Base-by-base conservation (phyloP, 2,888 invertebrate genomes). In the Tetrapedia diversipes region DNA sequence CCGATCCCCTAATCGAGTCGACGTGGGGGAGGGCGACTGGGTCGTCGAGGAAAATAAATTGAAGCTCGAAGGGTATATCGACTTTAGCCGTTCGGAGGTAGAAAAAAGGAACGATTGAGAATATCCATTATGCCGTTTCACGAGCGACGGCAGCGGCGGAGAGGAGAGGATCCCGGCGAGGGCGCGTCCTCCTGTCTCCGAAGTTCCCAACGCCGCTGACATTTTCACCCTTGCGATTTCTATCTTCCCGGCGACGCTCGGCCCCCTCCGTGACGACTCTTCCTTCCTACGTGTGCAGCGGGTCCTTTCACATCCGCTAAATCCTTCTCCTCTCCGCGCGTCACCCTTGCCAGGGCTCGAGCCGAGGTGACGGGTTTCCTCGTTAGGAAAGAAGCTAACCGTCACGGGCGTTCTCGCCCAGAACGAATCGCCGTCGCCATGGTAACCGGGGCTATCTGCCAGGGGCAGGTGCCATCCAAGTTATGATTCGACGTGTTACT, bases 301-400 rank as follows among this genome's bases (percentile, higher is more conserved):
- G n/a, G 41, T 43, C 24, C 66, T 66, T 61, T 54, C 51, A 43
- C 68, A 51, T 51, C 63, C 64, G 73, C 65, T 66, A 74, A 79
- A 79, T 79, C 79, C 70, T 68, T 56, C 57, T 45, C 39, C 24
- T 8, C 69, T 16, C 47, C 47, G 16, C 34, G n/a, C n/a, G n/a
- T 19, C 75, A 22, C 53, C 64, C 64, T 45, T 37, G 22, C 43
- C 32, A 14, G 22, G n/a, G n/a, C 39, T 22, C 37, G 14, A n/a
- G 24, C 29, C 16, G 51, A 53, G 29, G 57, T 80, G 80, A 81
- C 81, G 73, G 73, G 61, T 72, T 75, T 81, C 73, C 84, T 84
- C 83, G 84, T 84, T 84, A 84, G 74, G 81, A 83, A 83, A 80
- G 79, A 84, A 83, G 79, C 80, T 79, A 83, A 80, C 77, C 82